Evolutionary conservation across 2,113 vertebrate species (phyloP).

Genomic region (Oenanthe oenanthe): DNA sequence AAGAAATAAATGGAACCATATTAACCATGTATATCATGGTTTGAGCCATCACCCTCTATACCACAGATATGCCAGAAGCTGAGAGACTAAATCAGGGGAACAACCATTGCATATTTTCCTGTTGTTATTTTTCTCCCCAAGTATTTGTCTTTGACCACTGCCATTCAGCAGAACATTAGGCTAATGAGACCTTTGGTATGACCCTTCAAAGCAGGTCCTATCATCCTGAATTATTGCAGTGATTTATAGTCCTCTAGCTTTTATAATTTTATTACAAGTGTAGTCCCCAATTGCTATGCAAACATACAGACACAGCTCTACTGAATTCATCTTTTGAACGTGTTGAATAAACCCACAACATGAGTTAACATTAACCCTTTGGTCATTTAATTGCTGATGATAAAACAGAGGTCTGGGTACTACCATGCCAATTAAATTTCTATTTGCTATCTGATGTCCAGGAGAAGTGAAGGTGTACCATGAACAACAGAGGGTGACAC

Average conservation of each 20-base stretch:
- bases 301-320: neutral
- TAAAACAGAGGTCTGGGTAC: neutral
- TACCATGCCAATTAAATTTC: neutral
- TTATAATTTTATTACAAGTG: neutral
- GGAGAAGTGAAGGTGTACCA: neutral
- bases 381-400: neutral
- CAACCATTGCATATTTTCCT: neutral
- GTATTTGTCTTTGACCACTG: neutral
- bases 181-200: neutral
- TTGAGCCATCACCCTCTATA: neutral
- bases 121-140: neutral
- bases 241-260: neutral
- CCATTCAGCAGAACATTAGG: neutral
- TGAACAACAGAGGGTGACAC: neutral
- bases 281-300: neutral
- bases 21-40: conserved; percentile 14
- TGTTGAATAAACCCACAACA: neutral
- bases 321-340: neutral
- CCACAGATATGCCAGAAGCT: neutral
- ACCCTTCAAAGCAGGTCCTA: neutral
- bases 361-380: neutral
- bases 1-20: conserved; percentile 51
- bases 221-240: neutral
- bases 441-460: neutral
- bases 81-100: neutral